phyloP scores from a whole-genome alignment of 1,140 invertebrate genomes.

The Grapholita molesta region DNA sequence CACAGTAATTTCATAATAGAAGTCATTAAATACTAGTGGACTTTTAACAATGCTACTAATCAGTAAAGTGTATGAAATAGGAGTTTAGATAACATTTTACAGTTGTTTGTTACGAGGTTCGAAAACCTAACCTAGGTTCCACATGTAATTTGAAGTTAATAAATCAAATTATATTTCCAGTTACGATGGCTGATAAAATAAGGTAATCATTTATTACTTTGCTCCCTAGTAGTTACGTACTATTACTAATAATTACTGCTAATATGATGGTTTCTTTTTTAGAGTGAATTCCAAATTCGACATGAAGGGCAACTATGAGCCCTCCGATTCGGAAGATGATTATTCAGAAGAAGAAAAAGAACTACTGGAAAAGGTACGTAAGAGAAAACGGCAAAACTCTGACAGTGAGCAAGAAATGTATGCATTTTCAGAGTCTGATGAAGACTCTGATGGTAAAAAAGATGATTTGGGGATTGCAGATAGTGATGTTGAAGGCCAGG shows the following conservation, averaged over 20 bases:
- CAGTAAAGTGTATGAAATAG: not conserved
- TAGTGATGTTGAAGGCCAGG: slow-evolving; percentile 86
- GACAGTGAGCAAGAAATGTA: slow-evolving; percentile 83
- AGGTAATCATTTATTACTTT: slow-evolving; percentile 21
- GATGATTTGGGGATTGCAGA: slow-evolving; percentile 78
- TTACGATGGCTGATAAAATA: slow-evolving; percentile 36
- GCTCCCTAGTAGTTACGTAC: not conserved
- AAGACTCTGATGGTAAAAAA: slow-evolving; percentile 58
- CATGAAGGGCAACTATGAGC: slow-evolving; percentile 78
- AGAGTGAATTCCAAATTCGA: slow-evolving; percentile 67
- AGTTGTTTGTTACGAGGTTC: not conserved
- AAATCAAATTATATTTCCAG: not conserved
- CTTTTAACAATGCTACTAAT: not conserved
- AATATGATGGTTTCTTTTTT: slow-evolving; percentile 32
- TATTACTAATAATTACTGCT: not conserved
- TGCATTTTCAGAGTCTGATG: slow-evolving; percentile 80
- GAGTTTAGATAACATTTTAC: not conserved
- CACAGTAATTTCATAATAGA: not conserved
- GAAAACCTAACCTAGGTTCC: slow-evolving; percentile 20
- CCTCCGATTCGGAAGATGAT: slow-evolving; percentile 85
- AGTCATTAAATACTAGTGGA: not conserved
- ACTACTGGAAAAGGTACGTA: slow-evolving; percentile 81
- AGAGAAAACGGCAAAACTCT: slow-evolving; percentile 75
- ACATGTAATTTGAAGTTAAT: slow-evolving; percentile 18
- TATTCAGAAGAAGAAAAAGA: slow-evolving; percentile 82